phyloP scores from a whole-genome alignment of 2,113 vertebrate genomes.

The Noturus placidus region DNA sequence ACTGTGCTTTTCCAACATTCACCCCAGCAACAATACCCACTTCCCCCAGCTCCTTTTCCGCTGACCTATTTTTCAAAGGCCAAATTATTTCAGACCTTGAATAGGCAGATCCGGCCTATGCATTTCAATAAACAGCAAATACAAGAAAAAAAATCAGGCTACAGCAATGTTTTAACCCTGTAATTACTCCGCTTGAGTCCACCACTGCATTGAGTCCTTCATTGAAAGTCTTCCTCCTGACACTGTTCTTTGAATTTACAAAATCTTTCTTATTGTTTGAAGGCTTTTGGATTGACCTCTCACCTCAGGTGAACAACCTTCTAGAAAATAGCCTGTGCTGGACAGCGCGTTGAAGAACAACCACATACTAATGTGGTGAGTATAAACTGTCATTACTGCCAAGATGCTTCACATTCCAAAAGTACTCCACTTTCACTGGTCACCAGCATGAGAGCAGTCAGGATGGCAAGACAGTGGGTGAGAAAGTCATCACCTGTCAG shows the following conservation, averaged over 20 bases:
- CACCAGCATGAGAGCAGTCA: not conserved
- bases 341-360: not conserved
- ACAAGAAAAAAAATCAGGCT: not conserved
- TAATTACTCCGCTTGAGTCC: not conserved
- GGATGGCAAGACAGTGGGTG: not conserved
- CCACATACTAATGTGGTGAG: not conserved
- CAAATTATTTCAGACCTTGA: slow-evolving; percentile 48
- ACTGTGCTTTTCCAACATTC: slow-evolving; percentile 70
- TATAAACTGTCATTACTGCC: not conserved
- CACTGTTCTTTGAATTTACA: not conserved
- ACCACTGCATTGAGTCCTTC: not conserved
- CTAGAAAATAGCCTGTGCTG: not conserved
- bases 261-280: not conserved
- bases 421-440: not conserved
- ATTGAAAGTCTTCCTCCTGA: not conserved
- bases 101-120: slow-evolving; percentile 44
- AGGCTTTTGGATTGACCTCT: not conserved
- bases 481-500: not conserved
- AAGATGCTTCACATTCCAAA: not conserved
- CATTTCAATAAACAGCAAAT: slow-evolving; percentile 11
- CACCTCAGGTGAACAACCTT: not conserved
- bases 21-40: slow-evolving; percentile 70
- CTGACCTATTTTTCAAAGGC: slow-evolving; percentile 73
- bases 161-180: slow-evolving; percentile 5
- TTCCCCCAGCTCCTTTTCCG: slow-evolving; percentile 68